Conservation (phyloP, 1,140 invertebrate species). For the Plectrocnemia conspersa region DNA sequence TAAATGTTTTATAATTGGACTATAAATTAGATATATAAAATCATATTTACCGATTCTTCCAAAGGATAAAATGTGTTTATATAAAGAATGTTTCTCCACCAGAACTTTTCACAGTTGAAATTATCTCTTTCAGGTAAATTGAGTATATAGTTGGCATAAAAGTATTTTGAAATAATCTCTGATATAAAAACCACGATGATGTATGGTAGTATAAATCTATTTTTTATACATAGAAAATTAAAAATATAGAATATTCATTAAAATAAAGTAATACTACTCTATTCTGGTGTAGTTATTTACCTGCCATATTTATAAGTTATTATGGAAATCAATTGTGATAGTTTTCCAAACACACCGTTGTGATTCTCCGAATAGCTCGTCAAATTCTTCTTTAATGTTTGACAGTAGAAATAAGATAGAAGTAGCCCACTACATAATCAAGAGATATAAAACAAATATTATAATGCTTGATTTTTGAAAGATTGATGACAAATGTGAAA, state of each 20-base stretch:
- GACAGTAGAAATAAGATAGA: conserved; percentile 45
- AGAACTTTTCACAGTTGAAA: conserved; percentile 43
- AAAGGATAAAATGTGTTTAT: conserved; percentile 45
- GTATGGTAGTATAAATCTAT: conserved; percentile 45
- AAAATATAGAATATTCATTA: no score
- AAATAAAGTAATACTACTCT: no score
- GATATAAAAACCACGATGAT: conserved; percentile 40
- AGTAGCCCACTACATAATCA: conserved; percentile 46
- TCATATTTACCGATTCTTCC: conserved; percentile 42
- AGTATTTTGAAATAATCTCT: conserved; percentile 40
- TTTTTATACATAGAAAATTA: no score
- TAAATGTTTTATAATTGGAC: conserved; percentile 42
- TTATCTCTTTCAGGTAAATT: conserved; percentile 40
- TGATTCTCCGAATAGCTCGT: conserved; percentile 38
- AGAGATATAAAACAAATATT: conserved; percentile 30
- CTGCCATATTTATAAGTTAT: conserved; percentile 41
- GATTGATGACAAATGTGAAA: no score
- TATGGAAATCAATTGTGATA: conserved; percentile 42
- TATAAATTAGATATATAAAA: conserved; percentile 45
- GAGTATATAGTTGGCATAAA: conserved; percentile 39
- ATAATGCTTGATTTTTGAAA: no score
- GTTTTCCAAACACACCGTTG: conserved; percentile 37
- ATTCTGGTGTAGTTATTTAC: conserved; percentile 25
- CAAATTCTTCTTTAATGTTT: conserved; percentile 40
- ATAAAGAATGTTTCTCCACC: conserved; percentile 48